Conservation (phyloP, 2,888 invertebrate genomes). For the Merodon equestris region DNA sequence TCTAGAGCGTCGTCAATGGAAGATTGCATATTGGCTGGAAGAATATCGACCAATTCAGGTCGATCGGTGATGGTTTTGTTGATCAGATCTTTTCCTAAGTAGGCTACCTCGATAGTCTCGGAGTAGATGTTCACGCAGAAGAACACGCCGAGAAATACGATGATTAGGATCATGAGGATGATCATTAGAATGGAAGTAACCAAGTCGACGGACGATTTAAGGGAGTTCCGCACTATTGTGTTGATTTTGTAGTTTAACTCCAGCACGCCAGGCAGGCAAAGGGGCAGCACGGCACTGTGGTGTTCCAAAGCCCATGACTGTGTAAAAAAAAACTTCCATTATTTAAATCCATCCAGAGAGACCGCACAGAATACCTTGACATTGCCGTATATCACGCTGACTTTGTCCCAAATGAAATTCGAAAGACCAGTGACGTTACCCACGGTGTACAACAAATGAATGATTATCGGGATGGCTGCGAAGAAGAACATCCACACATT, state of each 20-base stretch:
- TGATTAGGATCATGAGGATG: slow-evolving; percentile 88
- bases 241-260: slow-evolving; percentile 85
- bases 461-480: slow-evolving; percentile 85
- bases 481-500: slow-evolving; percentile 90
- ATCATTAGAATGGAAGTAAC: slow-evolving; percentile 93
- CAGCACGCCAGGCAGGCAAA: slow-evolving; percentile 87
- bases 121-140: slow-evolving; percentile 88
- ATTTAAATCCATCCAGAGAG: not conserved
- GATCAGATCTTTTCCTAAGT: slow-evolving; percentile 91
- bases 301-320: slow-evolving; percentile 80
- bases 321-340: slow-evolving; percentile 66
- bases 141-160: slow-evolving; percentile 89
- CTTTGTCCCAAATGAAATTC: slow-evolving; percentile 72
- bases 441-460: slow-evolving; percentile 74
- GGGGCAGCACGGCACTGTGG: slow-evolving; percentile 85
- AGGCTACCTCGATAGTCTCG: slow-evolving; percentile 94
- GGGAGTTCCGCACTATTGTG: slow-evolving; percentile 81
- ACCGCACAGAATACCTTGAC: slow-evolving; percentile 67
- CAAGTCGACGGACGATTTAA: slow-evolving; percentile 90
- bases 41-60: slow-evolving; percentile 89
- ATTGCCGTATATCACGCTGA: slow-evolving; percentile 71
- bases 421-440: slow-evolving; percentile 75
- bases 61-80: slow-evolving; percentile 94
- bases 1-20: slow-evolving; percentile 94
- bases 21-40: slow-evolving; percentile 82